phyloP scores from a whole-genome alignment of 2,888 invertebrate genomes.

The Ctena decussata region DNA sequence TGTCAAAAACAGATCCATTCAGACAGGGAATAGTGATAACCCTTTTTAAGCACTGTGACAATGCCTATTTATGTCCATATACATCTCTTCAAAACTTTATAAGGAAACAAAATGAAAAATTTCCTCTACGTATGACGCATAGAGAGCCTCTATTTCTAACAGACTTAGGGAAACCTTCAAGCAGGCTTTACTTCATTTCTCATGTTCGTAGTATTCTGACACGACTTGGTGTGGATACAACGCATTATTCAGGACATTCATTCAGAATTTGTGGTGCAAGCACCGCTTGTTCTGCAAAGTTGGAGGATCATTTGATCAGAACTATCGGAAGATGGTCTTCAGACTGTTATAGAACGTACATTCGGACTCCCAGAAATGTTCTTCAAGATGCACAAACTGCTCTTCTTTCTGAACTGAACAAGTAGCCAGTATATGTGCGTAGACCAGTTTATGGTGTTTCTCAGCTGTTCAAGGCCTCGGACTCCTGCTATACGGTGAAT shows the following conservation, averaged over 20 bases:
- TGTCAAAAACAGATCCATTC: background rate
- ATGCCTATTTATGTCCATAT: background rate
- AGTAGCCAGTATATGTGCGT: no score
- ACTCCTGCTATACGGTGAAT: no score
- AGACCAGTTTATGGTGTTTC: no score
- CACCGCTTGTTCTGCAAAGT: background rate
- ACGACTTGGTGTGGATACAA: background rate
- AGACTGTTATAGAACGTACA: no score
- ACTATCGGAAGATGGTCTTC: background rate
- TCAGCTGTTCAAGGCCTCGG: no score
- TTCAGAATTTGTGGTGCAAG: background rate
- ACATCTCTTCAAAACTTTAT: background rate
- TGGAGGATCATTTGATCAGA: background rate
- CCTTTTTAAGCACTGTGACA: background rate
- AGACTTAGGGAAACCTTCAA: background rate
- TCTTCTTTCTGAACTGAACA: no score
- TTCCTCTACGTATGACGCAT: background rate
- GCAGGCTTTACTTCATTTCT: background rate
- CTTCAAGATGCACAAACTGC: background rate
- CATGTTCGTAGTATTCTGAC: background rate
- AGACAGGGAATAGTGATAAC: background rate
- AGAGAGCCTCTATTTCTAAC: background rate
- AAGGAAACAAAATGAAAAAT: background rate
- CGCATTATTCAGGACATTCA: background rate
- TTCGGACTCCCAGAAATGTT: background rate